A percentile compares a stretch with the other conserved stretches of the same genome.
Evolutionary conservation across 2,113 vertebrate genomes (phyloP).

Genomic region (Hystrix brachyura): DNA sequence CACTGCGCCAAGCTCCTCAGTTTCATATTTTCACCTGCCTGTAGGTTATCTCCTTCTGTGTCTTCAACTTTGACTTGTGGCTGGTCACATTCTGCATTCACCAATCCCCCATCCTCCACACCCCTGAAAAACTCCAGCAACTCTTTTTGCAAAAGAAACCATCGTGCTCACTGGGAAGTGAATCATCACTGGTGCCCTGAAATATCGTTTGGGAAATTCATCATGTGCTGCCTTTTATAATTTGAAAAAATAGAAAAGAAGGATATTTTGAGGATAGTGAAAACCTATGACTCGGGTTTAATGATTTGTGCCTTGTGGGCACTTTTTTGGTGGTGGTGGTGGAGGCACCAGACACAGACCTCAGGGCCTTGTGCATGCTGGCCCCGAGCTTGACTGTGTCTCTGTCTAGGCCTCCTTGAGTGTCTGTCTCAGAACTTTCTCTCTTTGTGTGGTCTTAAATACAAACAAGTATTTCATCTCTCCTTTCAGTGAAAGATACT

Average conservation of each 20-base stretch:
- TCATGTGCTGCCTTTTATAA: slow-evolving; percentile 1
- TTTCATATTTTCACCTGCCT: not conserved
- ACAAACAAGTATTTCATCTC: not conserved
- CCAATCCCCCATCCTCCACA: not conserved
- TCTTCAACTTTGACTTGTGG: not conserved
- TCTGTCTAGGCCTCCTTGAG: not conserved
- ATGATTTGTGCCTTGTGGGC: slow-evolving; percentile 27
- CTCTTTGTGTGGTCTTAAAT: not conserved
- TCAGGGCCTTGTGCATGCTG: not conserved
- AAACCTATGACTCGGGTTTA: not conserved
- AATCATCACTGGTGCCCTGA: not conserved
- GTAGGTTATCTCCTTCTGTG: not conserved
- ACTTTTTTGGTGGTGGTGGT: not conserved
- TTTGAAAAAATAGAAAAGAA: slow-evolving; percentile 34
- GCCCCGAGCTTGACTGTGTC: not conserved
- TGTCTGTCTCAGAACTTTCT: not conserved
- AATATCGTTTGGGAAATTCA: not conserved
- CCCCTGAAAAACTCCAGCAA: not conserved
- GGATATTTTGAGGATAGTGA: not conserved
- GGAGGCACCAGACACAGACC: not conserved
- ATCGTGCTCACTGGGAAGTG: not conserved
- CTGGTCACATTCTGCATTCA: not conserved
- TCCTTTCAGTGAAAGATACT: not conserved
- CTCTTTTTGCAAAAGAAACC: slow-evolving; percentile 22
- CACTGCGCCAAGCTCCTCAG: too few species aligned